Percentiles rank a stretch among this genome's conserved stretches.
These are phyloP conservation scores for Antechinus stuartii DNA, from an alignment of 2,113 vertebrate species.

Conservation along the genomic window DNA sequence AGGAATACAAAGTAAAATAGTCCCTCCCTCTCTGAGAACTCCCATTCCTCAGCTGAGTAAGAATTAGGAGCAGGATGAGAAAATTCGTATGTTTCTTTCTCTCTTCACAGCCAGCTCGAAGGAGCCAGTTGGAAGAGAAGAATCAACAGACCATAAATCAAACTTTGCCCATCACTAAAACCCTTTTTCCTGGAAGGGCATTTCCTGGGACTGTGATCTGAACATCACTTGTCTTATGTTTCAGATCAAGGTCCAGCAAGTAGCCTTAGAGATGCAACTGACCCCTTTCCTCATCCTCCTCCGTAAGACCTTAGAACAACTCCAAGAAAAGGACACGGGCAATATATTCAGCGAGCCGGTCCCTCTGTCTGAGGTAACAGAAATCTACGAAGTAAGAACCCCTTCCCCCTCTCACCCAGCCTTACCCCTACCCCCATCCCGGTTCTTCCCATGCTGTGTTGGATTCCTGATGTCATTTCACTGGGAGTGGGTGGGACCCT, in stretches of 20 bases:
- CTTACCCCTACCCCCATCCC: constrained; percentile 79
- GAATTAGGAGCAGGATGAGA: not conserved
- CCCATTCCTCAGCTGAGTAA: not conserved
- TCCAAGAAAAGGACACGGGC: constrained; percentile 97
- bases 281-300: constrained; percentile 96
- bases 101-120: not conserved
- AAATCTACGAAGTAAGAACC: constrained; percentile 91
- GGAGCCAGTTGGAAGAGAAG: not conserved
- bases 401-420: constrained; percentile 84
- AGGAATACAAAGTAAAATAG: not conserved
- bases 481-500: not conserved
- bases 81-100: not conserved
- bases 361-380: constrained; percentile 97
- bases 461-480: constrained; percentile 62
- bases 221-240: constrained; percentile 37
- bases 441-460: constrained; percentile 14
- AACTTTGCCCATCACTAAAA: constrained; percentile 5
- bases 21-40: not conserved
- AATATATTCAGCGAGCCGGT: constrained; percentile 99
- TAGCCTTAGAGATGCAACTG: constrained; percentile 97
- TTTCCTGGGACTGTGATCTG: constrained; percentile 52
- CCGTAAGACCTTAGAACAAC: constrained; percentile 95
- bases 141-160: not conserved
- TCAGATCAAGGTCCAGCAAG: constrained; percentile 98
- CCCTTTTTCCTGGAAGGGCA: not conserved